Conservation (phyloP, 1,140 invertebrate species). For the Thaumetopoea pityocampa region DNA sequence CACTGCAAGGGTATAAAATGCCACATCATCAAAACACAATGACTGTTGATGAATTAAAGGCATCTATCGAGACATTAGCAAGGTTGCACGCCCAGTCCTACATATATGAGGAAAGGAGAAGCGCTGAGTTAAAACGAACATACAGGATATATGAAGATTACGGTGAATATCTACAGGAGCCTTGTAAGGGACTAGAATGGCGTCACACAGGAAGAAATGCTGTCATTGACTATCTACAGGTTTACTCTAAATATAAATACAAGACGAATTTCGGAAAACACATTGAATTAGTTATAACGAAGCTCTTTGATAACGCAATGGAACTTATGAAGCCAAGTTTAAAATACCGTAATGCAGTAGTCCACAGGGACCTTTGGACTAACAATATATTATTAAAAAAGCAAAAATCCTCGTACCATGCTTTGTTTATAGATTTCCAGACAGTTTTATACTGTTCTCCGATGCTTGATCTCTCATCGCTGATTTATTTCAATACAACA, state of each 20-base stretch:
- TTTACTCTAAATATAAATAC: constrained; percentile 46
- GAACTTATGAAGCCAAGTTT: constrained; percentile 66
- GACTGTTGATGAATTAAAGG: constrained; percentile 68
- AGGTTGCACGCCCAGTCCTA: constrained; percentile 76
- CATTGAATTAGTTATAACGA: constrained; percentile 36
- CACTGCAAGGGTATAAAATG: constrained; percentile 44
- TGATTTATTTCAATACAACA: constrained; percentile 74
- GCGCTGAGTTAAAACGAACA: constrained; percentile 51
- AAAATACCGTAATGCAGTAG: constrained; percentile 75
- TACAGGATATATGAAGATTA: constrained; percentile 73
- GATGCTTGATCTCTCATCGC: constrained; percentile 70
- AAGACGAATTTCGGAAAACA: constrained; percentile 30
- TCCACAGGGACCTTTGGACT: constrained; percentile 79
- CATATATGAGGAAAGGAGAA: constrained; percentile 70
- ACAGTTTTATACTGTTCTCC: constrained; percentile 76
- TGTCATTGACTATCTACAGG: constrained; percentile 65
- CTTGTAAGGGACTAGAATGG: constrained; percentile 48
- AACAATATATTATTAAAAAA: constrained; percentile 81
- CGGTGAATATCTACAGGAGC: constrained; percentile 65
- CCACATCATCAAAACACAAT: constrained; percentile 40
- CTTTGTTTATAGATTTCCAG: constrained; percentile 80
- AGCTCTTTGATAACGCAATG: constrained; percentile 57
- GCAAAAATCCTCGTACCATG: constrained; percentile 44
- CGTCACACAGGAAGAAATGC: constrained; percentile 62
- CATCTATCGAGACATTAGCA: constrained; percentile 72